These are phyloP conservation scores for Drosophila multiciliata DNA, from an alignment of 2,888 invertebrate genomes.

Conservation along the genomic window DNA sequence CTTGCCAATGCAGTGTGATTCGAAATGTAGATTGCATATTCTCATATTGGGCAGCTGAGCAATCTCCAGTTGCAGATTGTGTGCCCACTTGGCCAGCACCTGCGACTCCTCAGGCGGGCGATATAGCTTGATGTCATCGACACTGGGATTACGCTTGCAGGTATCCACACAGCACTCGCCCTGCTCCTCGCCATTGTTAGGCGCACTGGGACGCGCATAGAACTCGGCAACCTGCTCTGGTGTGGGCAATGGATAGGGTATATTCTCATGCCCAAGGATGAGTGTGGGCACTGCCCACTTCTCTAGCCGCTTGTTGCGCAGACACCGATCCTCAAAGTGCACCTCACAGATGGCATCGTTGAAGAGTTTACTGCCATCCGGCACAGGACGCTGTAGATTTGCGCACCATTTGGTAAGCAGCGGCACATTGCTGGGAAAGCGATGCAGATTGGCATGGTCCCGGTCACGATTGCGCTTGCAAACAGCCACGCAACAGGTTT, in stretches of 20 bases:
- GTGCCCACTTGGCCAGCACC: constrained; percentile 80
- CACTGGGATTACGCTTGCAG: constrained; percentile 81
- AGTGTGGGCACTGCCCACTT: constrained; percentile 82
- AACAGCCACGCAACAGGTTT: constrained; percentile 78
- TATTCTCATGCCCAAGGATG: constrained; percentile 71
- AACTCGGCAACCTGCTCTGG: constrained; percentile 78
- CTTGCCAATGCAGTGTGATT: constrained; percentile 81
- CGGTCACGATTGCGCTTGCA: constrained; percentile 81
- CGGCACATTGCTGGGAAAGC: constrained; percentile 79
- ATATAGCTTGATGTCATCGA: constrained; percentile 81
- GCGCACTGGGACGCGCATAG: constrained; percentile 67
- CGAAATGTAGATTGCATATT: constrained; percentile 81
- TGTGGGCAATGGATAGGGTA: constrained; percentile 70
- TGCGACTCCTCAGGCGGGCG: constrained; percentile 78
- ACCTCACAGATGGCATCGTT: constrained; percentile 82
- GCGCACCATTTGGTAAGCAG: constrained; percentile 80
- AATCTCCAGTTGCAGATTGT: constrained; percentile 75
- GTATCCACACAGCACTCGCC: constrained; percentile 81
- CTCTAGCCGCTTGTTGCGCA: constrained; percentile 81
- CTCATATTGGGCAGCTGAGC: constrained; percentile 57
- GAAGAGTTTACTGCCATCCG: constrained; percentile 80
- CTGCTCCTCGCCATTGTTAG: constrained; percentile 79
- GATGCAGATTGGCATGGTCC: constrained; percentile 81
- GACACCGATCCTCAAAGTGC: constrained; percentile 80
- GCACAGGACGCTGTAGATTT: constrained; percentile 75